These are phyloP conservation scores for Lithophane semibrunnea DNA, from an alignment of 2,888 invertebrate species.

Conservation along the genomic window DNA sequence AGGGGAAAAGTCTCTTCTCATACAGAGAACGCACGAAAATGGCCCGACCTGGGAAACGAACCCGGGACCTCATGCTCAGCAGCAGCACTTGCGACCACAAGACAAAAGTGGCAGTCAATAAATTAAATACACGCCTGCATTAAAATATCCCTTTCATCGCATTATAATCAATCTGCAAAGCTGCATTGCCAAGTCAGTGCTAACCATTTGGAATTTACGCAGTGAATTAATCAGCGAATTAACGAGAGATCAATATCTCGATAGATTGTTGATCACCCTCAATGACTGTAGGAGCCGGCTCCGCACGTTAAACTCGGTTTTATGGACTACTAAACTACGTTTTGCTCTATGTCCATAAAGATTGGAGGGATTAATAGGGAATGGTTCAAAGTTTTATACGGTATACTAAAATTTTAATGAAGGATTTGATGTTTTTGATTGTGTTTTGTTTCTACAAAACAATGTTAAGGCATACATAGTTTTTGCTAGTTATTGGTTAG, in stretches of 20 bases:
- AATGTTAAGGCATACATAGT: neutral
- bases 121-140: neutral
- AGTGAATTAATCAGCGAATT: constrained; percentile 69
- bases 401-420: neutral
- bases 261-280: constrained; percentile 56
- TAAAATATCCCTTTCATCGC: constrained; percentile 18
- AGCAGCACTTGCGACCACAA: neutral
- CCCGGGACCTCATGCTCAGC: neutral
- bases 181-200: constrained; percentile 27
- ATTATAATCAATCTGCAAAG: constrained; percentile 32
- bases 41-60: neutral
- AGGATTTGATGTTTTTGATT: constrained; percentile 4
- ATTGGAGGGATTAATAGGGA: constrained; percentile 33
- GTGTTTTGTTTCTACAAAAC: constrained; percentile 1
- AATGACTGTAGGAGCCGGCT: constrained; percentile 29
- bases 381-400: neutral
- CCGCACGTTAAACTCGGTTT: constrained; percentile 42
- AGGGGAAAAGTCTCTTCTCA: too few species aligned
- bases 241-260: constrained; percentile 67
- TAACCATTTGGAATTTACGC: constrained; percentile 56
- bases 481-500: too few species aligned
- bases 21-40: too few species aligned
- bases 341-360: constrained; percentile 28
- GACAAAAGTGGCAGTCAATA: neutral
- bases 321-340: constrained; percentile 47